phyloP scores from a whole-genome alignment of 2,113 vertebrate genomes.

The Uropsilus gracilis region DNA sequence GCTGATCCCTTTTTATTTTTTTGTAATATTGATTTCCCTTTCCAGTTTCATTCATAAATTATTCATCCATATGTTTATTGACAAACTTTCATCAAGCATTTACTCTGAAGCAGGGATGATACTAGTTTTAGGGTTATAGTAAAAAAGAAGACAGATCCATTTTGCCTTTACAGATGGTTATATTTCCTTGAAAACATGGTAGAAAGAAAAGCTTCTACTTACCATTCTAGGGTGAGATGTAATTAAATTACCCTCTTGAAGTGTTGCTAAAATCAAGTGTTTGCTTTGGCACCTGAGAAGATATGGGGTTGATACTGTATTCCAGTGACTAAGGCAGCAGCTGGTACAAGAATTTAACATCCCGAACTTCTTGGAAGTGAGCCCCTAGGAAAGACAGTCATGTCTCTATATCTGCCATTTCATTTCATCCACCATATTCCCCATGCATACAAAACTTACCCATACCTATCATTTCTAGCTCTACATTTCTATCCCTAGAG shows the following conservation, averaged over 20 bases:
- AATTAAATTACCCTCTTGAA: background rate
- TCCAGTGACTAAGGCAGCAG: background rate
- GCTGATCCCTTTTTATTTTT: background rate
- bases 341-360: background rate
- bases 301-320: background rate
- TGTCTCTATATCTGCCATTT: background rate
- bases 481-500: background rate
- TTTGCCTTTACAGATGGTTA: background rate
- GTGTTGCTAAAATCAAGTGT: background rate
- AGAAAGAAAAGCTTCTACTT: background rate
- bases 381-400: accelerated
- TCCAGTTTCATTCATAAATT: background rate
- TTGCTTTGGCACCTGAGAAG: background rate
- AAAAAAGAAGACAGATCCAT: background rate
- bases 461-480: background rate
- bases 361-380: background rate
- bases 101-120: background rate
- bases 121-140: background rate
- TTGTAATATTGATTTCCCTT: background rate
- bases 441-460: background rate
- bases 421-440: background rate
- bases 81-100: background rate
- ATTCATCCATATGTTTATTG: background rate
- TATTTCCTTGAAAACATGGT: background rate
- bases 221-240: background rate